phyloP scores from a whole-genome alignment of 2,888 invertebrate genomes.

The Leptopterna dolabrata region DNA sequence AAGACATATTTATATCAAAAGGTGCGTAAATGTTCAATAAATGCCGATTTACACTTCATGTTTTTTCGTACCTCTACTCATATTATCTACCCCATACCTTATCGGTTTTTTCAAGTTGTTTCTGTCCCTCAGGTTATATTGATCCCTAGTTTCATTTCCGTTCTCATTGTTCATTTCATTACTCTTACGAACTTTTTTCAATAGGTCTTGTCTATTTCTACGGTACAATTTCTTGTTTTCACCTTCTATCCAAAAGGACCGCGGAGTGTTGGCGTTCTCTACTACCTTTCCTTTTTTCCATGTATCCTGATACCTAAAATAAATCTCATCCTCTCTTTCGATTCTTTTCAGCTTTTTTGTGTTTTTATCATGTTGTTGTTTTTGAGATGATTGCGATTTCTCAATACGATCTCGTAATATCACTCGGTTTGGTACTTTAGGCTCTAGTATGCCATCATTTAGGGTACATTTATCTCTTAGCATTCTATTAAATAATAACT shows the following conservation, averaged over 20 bases:
- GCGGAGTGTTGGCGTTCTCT: neutral
- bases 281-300: neutral
- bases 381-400: neutral
- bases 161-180: neutral
- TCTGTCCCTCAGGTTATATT: slow-evolving; percentile 22
- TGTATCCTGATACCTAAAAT: too few species aligned
- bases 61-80: too few species aligned
- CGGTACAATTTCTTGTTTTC: neutral
- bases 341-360: neutral
- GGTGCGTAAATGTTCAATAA: too few species aligned
- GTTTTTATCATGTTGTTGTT: neutral
- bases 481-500: neutral
- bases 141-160: neutral
- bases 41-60: too few species aligned
- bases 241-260: neutral
- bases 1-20: too few species aligned
- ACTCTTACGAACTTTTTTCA: neutral
- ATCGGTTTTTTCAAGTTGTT: neutral
- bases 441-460: neutral
- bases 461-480: neutral
- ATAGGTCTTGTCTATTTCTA: neutral
- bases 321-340: too few species aligned
- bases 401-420: neutral
- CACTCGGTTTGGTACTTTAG: neutral
- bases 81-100: neutral